Percentiles rank a stretch among this genome's conserved stretches.
Evolutionary conservation across 2,797 vertebrate species (phyloP).

Genomic region (Hydrocynus forskahlii): DNA sequence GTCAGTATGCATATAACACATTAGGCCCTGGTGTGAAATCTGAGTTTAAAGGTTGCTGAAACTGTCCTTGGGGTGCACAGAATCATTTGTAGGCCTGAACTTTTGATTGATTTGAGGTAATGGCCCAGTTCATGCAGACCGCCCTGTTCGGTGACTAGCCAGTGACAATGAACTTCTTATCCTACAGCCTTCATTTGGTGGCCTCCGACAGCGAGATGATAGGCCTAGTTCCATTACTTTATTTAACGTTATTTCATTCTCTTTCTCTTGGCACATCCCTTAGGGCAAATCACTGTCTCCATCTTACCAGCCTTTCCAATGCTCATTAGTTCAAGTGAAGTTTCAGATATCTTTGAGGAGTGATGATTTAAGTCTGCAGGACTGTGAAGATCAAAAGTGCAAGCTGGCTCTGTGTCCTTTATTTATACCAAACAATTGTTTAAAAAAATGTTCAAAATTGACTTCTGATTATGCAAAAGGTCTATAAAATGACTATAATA

Average conservation of each 20-base stretch:
- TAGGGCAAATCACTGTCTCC: neutral
- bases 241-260: constrained; percentile 14
- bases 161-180: constrained; percentile 23
- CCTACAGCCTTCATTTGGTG: constrained; percentile 7
- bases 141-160: constrained; percentile 17
- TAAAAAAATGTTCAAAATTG: too few species aligned
- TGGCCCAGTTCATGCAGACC: constrained; percentile 35
- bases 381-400: neutral
- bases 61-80: constrained; percentile 51
- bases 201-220: neutral
- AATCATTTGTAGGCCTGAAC: constrained; percentile 46
- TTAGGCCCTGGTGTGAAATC: constrained; percentile 53
- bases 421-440: neutral
- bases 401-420: neutral
- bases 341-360: neutral
- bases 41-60: constrained; percentile 56
- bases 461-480: neutral
- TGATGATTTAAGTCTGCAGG: neutral
- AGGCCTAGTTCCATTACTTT: constrained; percentile 3
- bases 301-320: neutral
- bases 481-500: neutral
- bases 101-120: constrained; percentile 52
- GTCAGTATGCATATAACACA: constrained; percentile 59
- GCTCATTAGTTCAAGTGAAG: constrained; percentile 5
- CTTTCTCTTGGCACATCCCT: constrained; percentile 5